phyloP scores from a whole-genome alignment of 2,113 vertebrate genomes.

The Gnathonemus echidnorhynchus region DNA sequence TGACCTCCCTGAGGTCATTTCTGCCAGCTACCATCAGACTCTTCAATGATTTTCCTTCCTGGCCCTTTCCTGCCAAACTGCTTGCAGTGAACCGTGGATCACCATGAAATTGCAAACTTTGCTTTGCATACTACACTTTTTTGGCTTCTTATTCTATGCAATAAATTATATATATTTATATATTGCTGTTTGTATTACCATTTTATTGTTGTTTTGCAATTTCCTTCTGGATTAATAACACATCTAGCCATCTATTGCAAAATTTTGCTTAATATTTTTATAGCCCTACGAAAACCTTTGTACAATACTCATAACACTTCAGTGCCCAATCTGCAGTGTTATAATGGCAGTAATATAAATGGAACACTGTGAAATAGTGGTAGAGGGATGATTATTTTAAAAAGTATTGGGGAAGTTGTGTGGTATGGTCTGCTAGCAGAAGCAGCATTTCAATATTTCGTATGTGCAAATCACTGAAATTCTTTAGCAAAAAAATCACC shows the following conservation, averaged over 20 bases:
- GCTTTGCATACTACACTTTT: not conserved
- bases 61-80: not conserved
- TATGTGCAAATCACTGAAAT: not conserved
- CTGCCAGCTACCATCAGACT: not conserved
- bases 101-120: not conserved
- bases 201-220: not conserved
- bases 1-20: not conserved
- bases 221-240: not conserved
- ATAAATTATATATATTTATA: not conserved
- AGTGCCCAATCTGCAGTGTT: not conserved
- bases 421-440: not conserved
- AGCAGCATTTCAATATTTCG: not conserved
- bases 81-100: not conserved
- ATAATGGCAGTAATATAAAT: conserved; percentile 4
- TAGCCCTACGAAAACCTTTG: not conserved
- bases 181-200: not conserved
- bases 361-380: not conserved
- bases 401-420: not conserved
- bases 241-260: not conserved
- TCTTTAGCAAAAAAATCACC: not conserved
- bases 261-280: not conserved
- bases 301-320: not conserved
- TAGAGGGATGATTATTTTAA: not conserved
- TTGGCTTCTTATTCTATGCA: not conserved
- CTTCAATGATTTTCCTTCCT: not conserved